These are phyloP conservation scores for Caiman crocodilus DNA, from an alignment of 2,797 vertebrate genomes.

Conservation along the genomic window DNA sequence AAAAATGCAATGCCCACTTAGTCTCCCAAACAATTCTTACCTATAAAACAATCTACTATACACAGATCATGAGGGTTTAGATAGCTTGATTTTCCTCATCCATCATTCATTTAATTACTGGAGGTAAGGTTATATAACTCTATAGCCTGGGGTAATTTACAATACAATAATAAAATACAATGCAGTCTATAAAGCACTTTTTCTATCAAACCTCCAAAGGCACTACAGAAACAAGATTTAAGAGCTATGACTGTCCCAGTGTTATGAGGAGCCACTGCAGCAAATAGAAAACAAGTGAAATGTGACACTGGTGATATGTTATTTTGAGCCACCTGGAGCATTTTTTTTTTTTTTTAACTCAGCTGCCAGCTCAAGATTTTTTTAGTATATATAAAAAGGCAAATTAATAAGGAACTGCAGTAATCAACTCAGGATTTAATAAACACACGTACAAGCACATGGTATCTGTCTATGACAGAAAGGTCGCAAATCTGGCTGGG, in stretches of 20 bases:
- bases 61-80: not conserved
- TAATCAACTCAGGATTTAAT: not conserved
- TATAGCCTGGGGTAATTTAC: not conserved
- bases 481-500: not conserved
- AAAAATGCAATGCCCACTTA: not conserved
- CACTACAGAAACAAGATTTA: conserved; percentile 50
- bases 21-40: not conserved
- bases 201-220: conserved; percentile 25
- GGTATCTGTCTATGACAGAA: not conserved
- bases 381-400: not conserved
- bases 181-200: conserved; percentile 24
- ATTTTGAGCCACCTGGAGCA: accelerated
- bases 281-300: not conserved
- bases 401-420: not conserved
- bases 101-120: not conserved
- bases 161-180: conserved; percentile 41
- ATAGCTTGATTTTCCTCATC: not conserved
- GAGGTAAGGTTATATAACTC: not conserved
- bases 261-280: conserved; percentile 32
- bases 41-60: not conserved
- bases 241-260: conserved; percentile 32
- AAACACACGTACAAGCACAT: not conserved
- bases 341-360: not conserved
- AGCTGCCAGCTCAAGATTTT: accelerated
- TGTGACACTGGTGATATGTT: not conserved